A percentile compares a stretch with the other conserved stretches of the same genome.
Evolutionary conservation across 2,113 vertebrate genomes (phyloP).

Genomic region (Aptenodytes patagonicus): DNA sequence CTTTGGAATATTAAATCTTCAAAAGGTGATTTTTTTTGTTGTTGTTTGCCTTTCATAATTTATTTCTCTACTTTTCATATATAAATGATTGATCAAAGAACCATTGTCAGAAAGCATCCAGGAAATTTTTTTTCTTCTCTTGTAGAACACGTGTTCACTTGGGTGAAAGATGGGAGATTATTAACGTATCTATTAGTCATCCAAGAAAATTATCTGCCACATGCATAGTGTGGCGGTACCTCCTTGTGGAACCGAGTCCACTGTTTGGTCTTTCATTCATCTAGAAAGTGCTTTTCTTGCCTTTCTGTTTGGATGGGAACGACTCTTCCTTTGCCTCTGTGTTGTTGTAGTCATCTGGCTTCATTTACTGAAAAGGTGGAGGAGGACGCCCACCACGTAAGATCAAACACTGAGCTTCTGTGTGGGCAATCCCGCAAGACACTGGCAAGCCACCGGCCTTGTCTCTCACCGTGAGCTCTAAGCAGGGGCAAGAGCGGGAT

Average conservation of each 20-base stretch:
- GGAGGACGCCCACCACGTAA: not conserved
- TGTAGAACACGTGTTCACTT: not conserved
- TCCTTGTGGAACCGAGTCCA: not conserved
- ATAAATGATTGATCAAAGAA: not conserved
- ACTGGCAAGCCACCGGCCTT: not conserved
- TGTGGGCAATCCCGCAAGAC: not conserved
- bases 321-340: not conserved
- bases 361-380: not conserved
- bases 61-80: not conserved
- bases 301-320: not conserved
- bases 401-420: not conserved
- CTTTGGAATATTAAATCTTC: not conserved
- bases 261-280: not conserved
- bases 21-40: not conserved
- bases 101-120: not conserved
- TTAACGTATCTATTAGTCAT: not conserved
- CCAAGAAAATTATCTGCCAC: not conserved
- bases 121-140: not conserved
- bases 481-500: not conserved
- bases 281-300: not conserved
- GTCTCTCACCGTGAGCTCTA: not conserved
- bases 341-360: not conserved
- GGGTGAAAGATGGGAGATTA: not conserved
- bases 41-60: not conserved
- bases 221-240: fast-evolving